Percentiles rank a stretch among this genome's conserved stretches.
Evolutionary conservation across 2,797 vertebrate species (phyloP).

Genomic region (Cirrhinus molitorella): DNA sequence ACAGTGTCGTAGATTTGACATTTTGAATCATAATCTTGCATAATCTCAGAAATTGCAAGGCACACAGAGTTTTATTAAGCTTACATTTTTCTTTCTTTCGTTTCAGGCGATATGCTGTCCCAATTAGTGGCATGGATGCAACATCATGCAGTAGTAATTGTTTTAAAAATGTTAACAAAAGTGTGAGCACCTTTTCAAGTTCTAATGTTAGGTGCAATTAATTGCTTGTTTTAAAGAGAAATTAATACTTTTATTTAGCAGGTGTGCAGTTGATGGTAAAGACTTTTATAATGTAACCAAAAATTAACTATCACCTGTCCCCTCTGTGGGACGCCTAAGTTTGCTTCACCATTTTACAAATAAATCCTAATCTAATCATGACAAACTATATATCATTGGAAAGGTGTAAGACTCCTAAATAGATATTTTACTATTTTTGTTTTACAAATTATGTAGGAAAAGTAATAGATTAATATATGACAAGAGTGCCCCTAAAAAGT

Average conservation of each 20-base stretch:
- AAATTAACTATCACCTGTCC: no score
- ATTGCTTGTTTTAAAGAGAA: neutral
- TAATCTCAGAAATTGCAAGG: neutral
- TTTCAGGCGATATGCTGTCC: neutral
- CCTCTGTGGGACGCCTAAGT: no score
- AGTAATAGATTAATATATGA: no score
- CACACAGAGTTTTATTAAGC: neutral
- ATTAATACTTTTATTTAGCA: neutral
- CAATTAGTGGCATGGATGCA: neutral
- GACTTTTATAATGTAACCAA: no score
- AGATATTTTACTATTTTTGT: no score
- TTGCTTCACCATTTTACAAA: no score
- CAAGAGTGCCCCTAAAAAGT: no score
- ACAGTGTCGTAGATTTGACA: conserved; percentile 7
- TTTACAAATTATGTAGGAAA: no score
- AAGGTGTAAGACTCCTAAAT: no score
- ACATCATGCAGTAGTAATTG: neutral
- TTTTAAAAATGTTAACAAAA: neutral
- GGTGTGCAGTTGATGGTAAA: no score
- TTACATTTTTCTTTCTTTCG: neutral
- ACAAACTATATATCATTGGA: no score
- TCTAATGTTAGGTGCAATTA: neutral
- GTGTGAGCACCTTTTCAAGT: neutral
- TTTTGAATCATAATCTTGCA: neutral
- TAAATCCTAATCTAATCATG: no score